Conservation (phyloP, 1,140 invertebrate species). For the Gyrodactylus bullatarudis region DNA sequence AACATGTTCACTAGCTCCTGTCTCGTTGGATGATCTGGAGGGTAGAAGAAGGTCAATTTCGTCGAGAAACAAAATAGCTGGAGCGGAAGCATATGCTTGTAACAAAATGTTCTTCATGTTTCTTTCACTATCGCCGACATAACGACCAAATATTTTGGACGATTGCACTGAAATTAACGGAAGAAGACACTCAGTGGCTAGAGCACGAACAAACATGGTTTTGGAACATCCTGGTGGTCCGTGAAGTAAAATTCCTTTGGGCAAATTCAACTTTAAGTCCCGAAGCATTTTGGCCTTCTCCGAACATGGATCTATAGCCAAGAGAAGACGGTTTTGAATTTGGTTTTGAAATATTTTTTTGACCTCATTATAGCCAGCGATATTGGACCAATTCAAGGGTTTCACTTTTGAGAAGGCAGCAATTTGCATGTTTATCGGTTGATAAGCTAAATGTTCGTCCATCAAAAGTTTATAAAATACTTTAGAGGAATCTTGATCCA, state of each 20-base stretch:
- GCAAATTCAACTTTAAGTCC: not conserved
- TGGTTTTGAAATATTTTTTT: slow-evolving; percentile 48
- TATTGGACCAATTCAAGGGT: slow-evolving; percentile 37
- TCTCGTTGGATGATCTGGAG: slow-evolving; percentile 12
- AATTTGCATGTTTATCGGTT: not conserved
- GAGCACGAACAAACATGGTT: slow-evolving; percentile 31
- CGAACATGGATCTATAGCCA: slow-evolving; percentile 25
- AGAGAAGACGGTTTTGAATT: slow-evolving; percentile 30
- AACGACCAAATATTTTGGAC: slow-evolving; percentile 8
- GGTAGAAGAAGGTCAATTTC: slow-evolving; percentile 17
- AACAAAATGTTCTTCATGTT: not conserved
- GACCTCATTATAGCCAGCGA: slow-evolving; percentile 52
- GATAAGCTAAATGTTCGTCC: not conserved
- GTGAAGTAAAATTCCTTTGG: slow-evolving; percentile 30
- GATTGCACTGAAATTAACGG: slow-evolving; percentile 42
- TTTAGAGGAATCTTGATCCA: not conserved
- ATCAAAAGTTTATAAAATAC: not conserved
- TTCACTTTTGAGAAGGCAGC: not conserved
- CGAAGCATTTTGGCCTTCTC: not conserved
- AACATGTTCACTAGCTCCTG: slow-evolving; percentile 15
- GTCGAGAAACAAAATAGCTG: slow-evolving; percentile 17
- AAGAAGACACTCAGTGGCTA: slow-evolving; percentile 26
- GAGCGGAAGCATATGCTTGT: slow-evolving; percentile 13
- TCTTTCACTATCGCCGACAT: not conserved
- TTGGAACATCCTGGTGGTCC: slow-evolving; percentile 41